Percentiles rank a stretch among this genome's conserved stretches.
Conservation (phyloP, 2,113 vertebrate species). For the Boleophthalmus pectinirostris region DNA sequence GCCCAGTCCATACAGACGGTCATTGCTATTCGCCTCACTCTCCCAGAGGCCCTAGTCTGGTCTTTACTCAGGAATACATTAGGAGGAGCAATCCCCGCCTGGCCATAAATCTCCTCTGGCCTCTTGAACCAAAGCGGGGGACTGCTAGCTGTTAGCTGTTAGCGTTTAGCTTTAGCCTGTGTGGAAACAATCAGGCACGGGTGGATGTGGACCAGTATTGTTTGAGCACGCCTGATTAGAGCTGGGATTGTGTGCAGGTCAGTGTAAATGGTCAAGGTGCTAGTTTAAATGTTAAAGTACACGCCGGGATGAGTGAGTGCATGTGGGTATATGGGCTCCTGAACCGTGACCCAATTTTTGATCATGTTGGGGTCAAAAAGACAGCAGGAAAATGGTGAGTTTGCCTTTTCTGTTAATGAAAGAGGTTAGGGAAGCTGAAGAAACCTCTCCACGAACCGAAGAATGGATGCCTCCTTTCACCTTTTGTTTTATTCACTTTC, state of each 20-base stretch:
- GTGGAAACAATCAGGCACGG: slow-evolving; percentile 15
- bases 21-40: slow-evolving; percentile 71
- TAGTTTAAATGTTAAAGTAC: slow-evolving; percentile 61
- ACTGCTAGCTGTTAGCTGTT: background rate
- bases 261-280: slow-evolving; percentile 23
- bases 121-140: slow-evolving; percentile 33
- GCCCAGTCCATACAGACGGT: slow-evolving; percentile 46
- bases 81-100: slow-evolving; percentile 47
- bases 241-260: slow-evolving; percentile 26
- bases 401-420: slow-evolving; percentile 48
- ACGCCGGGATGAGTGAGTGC: slow-evolving; percentile 45
- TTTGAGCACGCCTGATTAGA: slow-evolving; percentile 52
- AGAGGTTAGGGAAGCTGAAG: slow-evolving; percentile 17
- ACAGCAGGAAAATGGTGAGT: slow-evolving; percentile 40
- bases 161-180: background rate
- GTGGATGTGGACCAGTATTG: slow-evolving; percentile 19
- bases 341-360: slow-evolving; percentile 44
- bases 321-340: slow-evolving; percentile 9
- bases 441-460: slow-evolving; percentile 6
- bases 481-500: slow-evolving; percentile 16
- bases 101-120: slow-evolving; percentile 60
- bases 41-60: slow-evolving; percentile 28
- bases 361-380: slow-evolving; percentile 42
- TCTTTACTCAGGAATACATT: slow-evolving; percentile 63
- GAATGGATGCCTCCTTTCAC: slow-evolving; percentile 6